A percentile compares a stretch with the other conserved stretches of the same genome.
Evolutionary conservation across 2,888 invertebrate species (phyloP).

Genomic region (Penaeus monodon): DNA sequence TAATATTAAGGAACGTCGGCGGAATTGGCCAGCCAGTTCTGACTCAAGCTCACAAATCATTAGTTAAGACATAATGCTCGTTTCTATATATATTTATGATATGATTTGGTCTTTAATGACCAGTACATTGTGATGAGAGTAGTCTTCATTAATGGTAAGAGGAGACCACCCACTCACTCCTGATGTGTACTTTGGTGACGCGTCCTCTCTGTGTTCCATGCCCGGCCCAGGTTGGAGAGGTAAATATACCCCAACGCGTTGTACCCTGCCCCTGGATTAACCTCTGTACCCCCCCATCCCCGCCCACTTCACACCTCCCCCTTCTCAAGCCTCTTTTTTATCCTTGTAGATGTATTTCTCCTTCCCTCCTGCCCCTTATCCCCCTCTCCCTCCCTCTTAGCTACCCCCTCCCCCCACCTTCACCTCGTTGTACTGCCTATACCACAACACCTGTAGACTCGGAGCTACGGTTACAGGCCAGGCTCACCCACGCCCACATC

Average conservation of each 20-base stretch:
- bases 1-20: too few species aligned
- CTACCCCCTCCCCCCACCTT: neutral
- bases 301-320: neutral
- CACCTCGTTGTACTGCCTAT: neutral
- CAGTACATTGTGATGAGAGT: too few species aligned
- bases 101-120: too few species aligned
- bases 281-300: neutral
- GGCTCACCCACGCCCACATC: too few species aligned
- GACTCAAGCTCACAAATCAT: too few species aligned
- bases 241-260: constrained; percentile 36
- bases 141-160: too few species aligned
- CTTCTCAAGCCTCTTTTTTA: neutral
- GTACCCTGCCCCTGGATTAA: neutral
- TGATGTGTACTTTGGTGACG: constrained; percentile 19
- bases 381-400: neutral
- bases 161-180: too few species aligned
- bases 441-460: neutral
- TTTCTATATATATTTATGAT: too few species aligned
- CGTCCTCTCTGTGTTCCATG: constrained; percentile 55
- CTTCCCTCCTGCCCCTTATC: neutral
- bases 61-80: too few species aligned
- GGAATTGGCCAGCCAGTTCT: too few species aligned
- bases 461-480: too few species aligned
- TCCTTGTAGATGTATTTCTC: neutral
- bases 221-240: constrained; percentile 57